phyloP scores from a whole-genome alignment of 2,797 vertebrate genomes.

The Chiroxiphia lanceolata region DNA sequence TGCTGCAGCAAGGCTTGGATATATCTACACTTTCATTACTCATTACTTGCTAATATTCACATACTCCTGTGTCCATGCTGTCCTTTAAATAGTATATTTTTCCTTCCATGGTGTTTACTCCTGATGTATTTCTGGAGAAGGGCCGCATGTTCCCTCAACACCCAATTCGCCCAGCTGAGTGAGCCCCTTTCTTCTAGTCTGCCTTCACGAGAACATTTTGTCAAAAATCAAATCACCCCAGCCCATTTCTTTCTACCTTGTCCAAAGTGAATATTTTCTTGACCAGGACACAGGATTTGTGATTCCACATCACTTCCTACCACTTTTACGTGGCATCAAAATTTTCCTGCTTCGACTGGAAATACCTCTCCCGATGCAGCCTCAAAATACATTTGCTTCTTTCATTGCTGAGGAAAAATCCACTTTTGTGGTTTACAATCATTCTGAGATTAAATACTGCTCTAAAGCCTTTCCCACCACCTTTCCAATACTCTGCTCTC shows the following conservation, averaged over 20 bases:
- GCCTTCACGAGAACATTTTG: neutral
- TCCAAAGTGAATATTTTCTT: conserved; percentile 26
- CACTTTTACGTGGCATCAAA: neutral
- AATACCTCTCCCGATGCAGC: neutral
- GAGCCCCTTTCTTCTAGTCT: neutral
- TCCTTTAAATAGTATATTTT: neutral
- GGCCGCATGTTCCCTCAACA: neutral
- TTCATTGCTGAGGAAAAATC: neutral
- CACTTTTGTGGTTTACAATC: neutral
- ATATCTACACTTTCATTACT: neutral
- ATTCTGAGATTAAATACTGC: neutral
- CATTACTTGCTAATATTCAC: neutral
- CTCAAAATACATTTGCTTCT: neutral
- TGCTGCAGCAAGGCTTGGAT: neutral
- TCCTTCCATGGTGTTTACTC: neutral
- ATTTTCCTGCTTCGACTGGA: neutral
- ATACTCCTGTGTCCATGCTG: neutral
- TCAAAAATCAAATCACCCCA: neutral
- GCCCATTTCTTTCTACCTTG: neutral
- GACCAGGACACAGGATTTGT: neutral
- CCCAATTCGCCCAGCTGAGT: neutral
- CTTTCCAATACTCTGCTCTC: neutral
- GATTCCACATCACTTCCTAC: neutral
- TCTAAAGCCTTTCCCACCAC: neutral
- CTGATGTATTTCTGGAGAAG: neutral